Conservation (phyloP, 2,888 invertebrate species). For the Agelastica alni region DNA sequence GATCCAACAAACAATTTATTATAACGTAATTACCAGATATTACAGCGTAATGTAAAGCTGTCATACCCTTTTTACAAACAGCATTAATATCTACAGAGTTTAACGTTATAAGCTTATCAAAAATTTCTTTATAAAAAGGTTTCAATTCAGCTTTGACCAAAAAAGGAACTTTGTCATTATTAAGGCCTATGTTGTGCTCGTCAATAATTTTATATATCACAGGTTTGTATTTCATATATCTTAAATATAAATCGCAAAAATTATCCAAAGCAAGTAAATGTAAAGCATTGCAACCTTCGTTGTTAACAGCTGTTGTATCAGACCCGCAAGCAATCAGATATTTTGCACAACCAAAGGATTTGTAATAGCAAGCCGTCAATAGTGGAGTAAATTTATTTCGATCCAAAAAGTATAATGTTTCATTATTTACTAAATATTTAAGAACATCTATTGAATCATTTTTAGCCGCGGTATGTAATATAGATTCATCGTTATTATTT, state of each 20-base stretch:
- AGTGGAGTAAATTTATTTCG: background rate
- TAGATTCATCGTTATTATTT: too few species aligned
- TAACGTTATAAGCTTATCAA: too few species aligned
- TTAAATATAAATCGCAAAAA: background rate
- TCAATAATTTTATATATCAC: too few species aligned
- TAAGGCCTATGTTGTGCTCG: too few species aligned
- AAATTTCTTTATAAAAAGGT: background rate
- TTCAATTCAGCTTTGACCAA: too few species aligned
- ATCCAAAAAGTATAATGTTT: background rate
- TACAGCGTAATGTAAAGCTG: background rate
- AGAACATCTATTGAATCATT: too few species aligned
- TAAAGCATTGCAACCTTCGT: background rate
- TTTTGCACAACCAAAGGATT: background rate
- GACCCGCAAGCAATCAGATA: background rate
- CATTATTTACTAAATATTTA: too few species aligned
- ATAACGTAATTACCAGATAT: background rate
- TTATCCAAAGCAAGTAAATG: background rate
- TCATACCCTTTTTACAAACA: background rate
- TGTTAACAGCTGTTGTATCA: background rate
- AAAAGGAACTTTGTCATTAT: too few species aligned
- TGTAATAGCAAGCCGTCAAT: background rate
- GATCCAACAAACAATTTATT: too few species aligned
- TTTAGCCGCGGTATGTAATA: too few species aligned
- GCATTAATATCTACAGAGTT: too few species aligned
- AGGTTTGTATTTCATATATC: background rate